Evolutionary conservation across 1,140 invertebrate species (phyloP), one percentile per base, ranked within the genome.

Genomic region (Streblospio benedicti): DNA sequence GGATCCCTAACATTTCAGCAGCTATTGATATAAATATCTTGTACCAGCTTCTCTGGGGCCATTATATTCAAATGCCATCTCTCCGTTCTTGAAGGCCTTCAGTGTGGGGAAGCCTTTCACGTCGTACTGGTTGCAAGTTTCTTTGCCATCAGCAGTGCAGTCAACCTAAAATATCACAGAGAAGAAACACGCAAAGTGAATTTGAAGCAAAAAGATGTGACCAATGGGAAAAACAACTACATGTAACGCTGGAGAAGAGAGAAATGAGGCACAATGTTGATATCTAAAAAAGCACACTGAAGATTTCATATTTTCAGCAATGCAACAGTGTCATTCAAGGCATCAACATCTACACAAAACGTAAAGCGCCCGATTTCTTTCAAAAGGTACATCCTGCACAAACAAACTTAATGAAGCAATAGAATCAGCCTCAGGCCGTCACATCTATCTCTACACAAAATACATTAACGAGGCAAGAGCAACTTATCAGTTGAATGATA

Each of bases 51-150:
- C 93, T 72, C 97, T 85, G 27, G 93, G 93, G 14, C 95, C 97
- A 79, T 90, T 91, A 78, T 99, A 99, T 62, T 99, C 96, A 66
- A 86, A 83, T 4, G 87, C 85, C 25, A 94, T 69, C 75, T 97
- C 89, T 64, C 92, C 92, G 68, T 87, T 86, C 47, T 74, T 76
- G 83, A 99, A 99, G 62, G 99, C 97, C 78, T 99, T 99, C 44
- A 99, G 76, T 12, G 95, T 99, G 16, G 96, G 96, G 76, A 97
- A 99, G 23, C 97, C 96, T 61, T 84, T 88, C 2, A 99, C 94
- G 0, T 88, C 89, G 80, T 86, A 89, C 70, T 94, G 87, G 59
- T 84, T 84, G 79, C 97, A 99, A 4, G 85, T 87, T 51, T 90
- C 88, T 79, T 97, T 97, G 55, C 93, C 93, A 64, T 78, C 86